Base-by-base conservation (phyloP, 2,888 invertebrate genomes). In the Drosophila tanythrix region DNA sequence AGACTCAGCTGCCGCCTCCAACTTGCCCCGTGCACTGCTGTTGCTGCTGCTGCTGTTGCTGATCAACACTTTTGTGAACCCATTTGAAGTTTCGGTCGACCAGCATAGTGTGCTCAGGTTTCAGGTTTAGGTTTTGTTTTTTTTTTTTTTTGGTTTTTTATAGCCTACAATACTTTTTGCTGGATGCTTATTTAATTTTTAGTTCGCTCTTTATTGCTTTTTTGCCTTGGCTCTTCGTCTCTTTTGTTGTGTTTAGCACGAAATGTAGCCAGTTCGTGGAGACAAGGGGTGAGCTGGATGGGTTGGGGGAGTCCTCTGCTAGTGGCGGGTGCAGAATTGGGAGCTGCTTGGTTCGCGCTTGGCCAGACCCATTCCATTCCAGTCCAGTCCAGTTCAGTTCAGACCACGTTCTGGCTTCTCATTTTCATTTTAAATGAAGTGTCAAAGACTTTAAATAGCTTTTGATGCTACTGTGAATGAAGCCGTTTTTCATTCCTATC, bases 371-470 rank as follows among this genome's bases (percentile, higher is more conserved):
- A 18, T 18, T 18, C 36, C n/a, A 38, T 13, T n/a, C 50, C 46
- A 38, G 18, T 18, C 8, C 38, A 38, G 7, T 18, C 18, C 36
- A 46, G 13, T 46, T n/a, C 36, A 33, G 50, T 2, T 25, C 31
- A 21, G 57, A 43, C 58, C 60, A 68, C 53, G 36, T 52, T 68
- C 65, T 69, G 56, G 71, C 76, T 82, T 86, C 89, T 83, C 82
- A 83, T 87, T 90, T 88, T 87, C 89, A 84, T 89, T 90, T 85
- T 88, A 88, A 88, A 89, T 88, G 89, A 88, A 90, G 88, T 90
- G 88, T 88, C 88, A 88, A 88, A 88, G 88, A 88, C 85, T 90
- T 88, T 89, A 89, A 88, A 90, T 88, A 78, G 90, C 88, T 90
- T 89, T 90, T 81, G 85, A 85, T 83, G 88, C 89, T 85, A 83